These are phyloP conservation scores for Platyrinchus mystaceus DNA, from an alignment of 2,797 vertebrate species.

Conservation along the genomic window DNA sequence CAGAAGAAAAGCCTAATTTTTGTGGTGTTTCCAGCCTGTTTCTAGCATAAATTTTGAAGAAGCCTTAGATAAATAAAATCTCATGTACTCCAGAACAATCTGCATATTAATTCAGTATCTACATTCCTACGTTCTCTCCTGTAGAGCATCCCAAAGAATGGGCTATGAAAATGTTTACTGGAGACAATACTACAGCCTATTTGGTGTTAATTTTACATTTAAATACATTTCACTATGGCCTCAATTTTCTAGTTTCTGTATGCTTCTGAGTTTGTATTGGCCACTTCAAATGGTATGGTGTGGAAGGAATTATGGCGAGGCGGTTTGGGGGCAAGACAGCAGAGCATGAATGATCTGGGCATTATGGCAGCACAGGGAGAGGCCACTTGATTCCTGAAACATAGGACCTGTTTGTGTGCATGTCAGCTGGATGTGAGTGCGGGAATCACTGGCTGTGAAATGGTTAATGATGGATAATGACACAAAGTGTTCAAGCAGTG, in stretches of 20 bases:
- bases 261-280: background rate
- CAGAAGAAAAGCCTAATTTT: background rate
- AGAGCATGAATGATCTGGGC: background rate
- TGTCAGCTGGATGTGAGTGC: background rate
- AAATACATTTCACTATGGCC: background rate
- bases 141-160: background rate
- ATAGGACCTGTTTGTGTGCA: background rate
- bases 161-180: background rate
- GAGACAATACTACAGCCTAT: background rate
- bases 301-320: background rate
- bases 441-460: slow-evolving; percentile 5
- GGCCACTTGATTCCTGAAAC: background rate
- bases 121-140: background rate
- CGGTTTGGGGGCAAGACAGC: background rate
- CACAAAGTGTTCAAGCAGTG: background rate
- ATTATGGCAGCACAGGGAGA: background rate
- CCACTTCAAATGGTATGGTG: background rate
- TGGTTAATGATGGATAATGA: background rate
- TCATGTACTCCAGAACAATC: background rate
- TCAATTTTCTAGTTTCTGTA: background rate
- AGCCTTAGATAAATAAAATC: background rate
- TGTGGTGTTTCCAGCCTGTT: background rate
- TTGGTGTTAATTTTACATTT: background rate
- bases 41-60: background rate
- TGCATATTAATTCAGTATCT: background rate